Base-by-base conservation (phyloP, 2,888 invertebrate species). In the Zootermopsis nevadensis region DNA sequence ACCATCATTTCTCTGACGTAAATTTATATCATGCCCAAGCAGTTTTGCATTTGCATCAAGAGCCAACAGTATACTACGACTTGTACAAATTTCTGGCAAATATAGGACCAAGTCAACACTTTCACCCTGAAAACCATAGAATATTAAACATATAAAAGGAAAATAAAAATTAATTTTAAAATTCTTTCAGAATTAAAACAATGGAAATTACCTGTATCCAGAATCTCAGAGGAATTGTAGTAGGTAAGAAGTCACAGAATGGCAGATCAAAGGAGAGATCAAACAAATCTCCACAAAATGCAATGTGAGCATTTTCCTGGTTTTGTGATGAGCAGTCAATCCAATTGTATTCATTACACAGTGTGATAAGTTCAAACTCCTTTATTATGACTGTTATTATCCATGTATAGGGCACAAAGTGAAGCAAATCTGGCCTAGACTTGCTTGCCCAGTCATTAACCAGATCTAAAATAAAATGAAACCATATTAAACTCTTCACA, bases 271-370 rank as follows among this genome's bases (percentile, higher is more conserved):
- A 97, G 6, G 98, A 97, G 86, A 98, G 92, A 88, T 98, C 98
- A 87, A 99, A 94, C 24, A 97, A 93, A 88, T 98, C 98, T 0
- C 98, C 98, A 88, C 98, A 98, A 87, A 98, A 95, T 0, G 98
- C 98, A 82, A 98, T 93, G 88, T 98, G 97, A 86, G 91, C 92
- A 89, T 98, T 98, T 90, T 98, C 98, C 89, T 97, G 97, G 87
- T 97, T 96, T 80, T 97, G 97, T 38, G 98, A 98, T 82, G 98
- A 97, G 87, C 99, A 99, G 90, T 99, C 99, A 86, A 99, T 96
- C 99, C 99, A 99, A 90, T 99, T 99, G 89, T 97, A 97, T 89
- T 99, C 97, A 90, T 99, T 99, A 87, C 97, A 95, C 27, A 97
- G 91, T 69, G 98, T 96, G 1, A 99, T 93, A 27, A 99, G 92